These are phyloP conservation scores for Lucifuga dentata DNA, from an alignment of 2,113 vertebrate species.

Conservation along the genomic window DNA sequence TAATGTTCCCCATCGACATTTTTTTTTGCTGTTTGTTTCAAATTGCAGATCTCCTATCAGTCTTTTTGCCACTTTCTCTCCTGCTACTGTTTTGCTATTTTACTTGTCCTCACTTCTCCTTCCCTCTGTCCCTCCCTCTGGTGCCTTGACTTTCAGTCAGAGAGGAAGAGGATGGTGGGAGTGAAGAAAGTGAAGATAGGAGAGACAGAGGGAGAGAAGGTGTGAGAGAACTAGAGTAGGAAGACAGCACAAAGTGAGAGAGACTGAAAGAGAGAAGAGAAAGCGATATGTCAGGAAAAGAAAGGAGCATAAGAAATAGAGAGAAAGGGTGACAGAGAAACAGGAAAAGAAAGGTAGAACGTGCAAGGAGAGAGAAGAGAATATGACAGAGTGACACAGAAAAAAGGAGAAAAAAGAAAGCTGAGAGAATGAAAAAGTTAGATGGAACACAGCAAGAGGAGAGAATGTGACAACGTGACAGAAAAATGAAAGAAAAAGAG, in stretches of 20 bases:
- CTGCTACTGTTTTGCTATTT: slow-evolving; percentile 27
- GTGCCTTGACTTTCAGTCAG: slow-evolving; percentile 51
- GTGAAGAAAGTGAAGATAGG: neutral
- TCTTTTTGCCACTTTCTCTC: slow-evolving; percentile 39
- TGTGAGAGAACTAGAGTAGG: slow-evolving; percentile 29
- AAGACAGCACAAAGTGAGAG: slow-evolving; percentile 3
- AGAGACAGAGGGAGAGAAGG: slow-evolving; percentile 2
- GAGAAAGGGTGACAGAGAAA: slow-evolving; percentile 58
- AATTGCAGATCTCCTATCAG: slow-evolving; percentile 32
- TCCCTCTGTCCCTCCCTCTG: slow-evolving; percentile 39
- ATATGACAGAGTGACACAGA: slow-evolving; percentile 45
- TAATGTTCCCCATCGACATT: slow-evolving; percentile 39
- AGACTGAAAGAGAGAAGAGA: slow-evolving; percentile 25
- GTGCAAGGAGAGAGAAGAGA: slow-evolving; percentile 30
- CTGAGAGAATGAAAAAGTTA: slow-evolving; percentile 36
- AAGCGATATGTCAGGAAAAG: slow-evolving; percentile 44
- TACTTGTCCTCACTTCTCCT: slow-evolving; percentile 22
- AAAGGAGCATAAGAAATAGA: slow-evolving; percentile 38
- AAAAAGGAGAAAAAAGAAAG: slow-evolving; percentile 33
- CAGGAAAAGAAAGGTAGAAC: slow-evolving; percentile 53
- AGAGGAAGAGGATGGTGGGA: slow-evolving; percentile 24
- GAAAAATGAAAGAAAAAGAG: slow-evolving; percentile 32
- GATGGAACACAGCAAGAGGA: slow-evolving; percentile 29
- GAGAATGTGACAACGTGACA: slow-evolving; percentile 56
- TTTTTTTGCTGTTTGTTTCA: slow-evolving; percentile 28